Conservation (phyloP, 2,888 invertebrate species). For the Amitus sp. region DNA sequence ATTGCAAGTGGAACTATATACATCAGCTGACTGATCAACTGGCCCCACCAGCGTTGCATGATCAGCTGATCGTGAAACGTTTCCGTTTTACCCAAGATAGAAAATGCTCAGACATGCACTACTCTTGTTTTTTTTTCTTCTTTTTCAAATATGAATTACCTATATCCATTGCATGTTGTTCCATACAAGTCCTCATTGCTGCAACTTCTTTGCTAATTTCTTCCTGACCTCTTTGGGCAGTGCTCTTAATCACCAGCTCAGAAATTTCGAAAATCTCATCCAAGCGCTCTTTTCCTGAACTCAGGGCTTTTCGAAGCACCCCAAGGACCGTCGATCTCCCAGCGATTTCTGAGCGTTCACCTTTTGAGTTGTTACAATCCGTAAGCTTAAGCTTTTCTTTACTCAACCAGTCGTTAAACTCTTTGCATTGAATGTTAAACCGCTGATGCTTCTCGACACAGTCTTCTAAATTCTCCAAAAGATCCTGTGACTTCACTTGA, state of each 20-base stretch:
- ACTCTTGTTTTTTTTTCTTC: too few species aligned
- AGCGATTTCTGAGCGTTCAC: constrained; percentile 84
- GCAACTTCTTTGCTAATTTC: constrained; percentile 79
- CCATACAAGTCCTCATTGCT: constrained; percentile 74
- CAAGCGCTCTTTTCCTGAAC: constrained; percentile 74
- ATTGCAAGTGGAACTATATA: too few species aligned
- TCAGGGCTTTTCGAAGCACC: constrained; percentile 74
- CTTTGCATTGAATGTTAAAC: constrained; percentile 78
- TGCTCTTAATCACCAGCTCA: constrained; percentile 77
- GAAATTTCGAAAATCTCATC: constrained; percentile 76
- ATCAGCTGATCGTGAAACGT: too few species aligned
- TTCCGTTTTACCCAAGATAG: too few species aligned
- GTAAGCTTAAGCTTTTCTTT: constrained; percentile 82
- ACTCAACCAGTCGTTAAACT: constrained; percentile 85
- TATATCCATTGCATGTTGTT: constrained; percentile 75
- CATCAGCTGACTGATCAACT: too few species aligned
- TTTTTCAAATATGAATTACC: too few species aligned
- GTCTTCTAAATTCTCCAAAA: constrained; percentile 84
- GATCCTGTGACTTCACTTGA: constrained; percentile 85
- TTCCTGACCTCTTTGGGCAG: constrained; percentile 82
- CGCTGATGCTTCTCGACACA: constrained; percentile 88
- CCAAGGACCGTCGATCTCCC: constrained; percentile 76
- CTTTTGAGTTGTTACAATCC: constrained; percentile 84
- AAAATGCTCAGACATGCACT: too few species aligned
- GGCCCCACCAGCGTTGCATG: too few species aligned